Base-by-base conservation (phyloP, 2,113 vertebrate species). In the Cettia cetti region DNA sequence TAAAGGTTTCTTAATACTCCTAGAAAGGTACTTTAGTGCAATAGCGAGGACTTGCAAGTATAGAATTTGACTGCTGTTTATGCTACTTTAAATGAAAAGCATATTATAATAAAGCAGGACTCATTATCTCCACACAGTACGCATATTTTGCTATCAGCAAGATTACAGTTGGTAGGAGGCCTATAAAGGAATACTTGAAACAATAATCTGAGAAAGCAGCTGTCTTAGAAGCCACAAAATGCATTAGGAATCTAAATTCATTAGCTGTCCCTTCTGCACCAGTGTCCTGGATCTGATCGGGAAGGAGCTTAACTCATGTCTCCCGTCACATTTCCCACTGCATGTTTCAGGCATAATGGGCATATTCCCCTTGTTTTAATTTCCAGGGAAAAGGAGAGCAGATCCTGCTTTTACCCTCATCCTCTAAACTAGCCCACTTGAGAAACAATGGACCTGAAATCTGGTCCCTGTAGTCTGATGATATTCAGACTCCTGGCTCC, bases 211-310 rank as follows among this genome's bases (percentile, higher is more conserved):
- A 82, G 90, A 94, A 93, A 92, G 66, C 75, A 93, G 85, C 82
- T 87, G 53, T 76, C 78, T 79, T 57, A 72, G 49, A 95, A 82
- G 66, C 50, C 85, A 96, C 79, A 93, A 83, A 95, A 94, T 24
- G 42, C 85, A 92, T 90, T 86, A 90, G 54, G 63, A 82, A 92
- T 80, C 79, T 77, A 92, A 92, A 93, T 83, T 88, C 75, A 93
- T 92, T 90, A 88, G 79, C 71, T 70, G 59, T 80, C 13, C 2
- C 75, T 88, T 76, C 85, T 93, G 59, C 23, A 86, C 28, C 61
- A 61, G 28, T 7, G 3, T 82, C 66, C 90, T 85, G 82, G 66
- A 93, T 63, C 66, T 45, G 42, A 86, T 4, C 0, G 1, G 52
- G 63, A 94, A 86, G 63, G 59, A 92, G 85, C 53, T 80, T 82